phyloP scores from a whole-genome alignment of 2,888 invertebrate genomes.

The Brenthis hecate region DNA sequence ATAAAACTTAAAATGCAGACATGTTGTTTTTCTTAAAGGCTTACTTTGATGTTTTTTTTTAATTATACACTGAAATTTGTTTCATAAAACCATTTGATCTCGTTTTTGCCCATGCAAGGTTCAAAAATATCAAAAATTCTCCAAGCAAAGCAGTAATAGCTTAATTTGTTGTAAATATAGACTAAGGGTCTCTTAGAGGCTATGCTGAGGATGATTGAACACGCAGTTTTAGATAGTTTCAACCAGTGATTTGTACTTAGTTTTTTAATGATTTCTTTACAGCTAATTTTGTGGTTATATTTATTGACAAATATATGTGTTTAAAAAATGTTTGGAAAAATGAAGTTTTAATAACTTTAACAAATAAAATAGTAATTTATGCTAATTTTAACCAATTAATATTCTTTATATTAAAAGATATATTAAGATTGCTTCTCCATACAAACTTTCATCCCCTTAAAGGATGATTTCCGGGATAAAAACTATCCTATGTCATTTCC shows the following conservation, averaged over 20 bases:
- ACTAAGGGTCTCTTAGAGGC: conserved; percentile 74
- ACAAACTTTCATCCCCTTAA: too few relatives aligned
- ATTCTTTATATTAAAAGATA: too few relatives aligned
- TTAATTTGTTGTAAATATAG: conserved; percentile 50
- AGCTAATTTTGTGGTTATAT: too few relatives aligned
- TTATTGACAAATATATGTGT: too few relatives aligned
- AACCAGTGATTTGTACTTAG: conserved; percentile 33
- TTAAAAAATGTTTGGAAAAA: too few relatives aligned
- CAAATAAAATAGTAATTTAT: too few relatives aligned
- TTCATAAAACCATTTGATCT: conserved; percentile 30
- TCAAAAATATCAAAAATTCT: conserved; percentile 27
- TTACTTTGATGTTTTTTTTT: conserved; percentile 3
- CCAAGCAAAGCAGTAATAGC: conserved; percentile 33
- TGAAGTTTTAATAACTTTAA: too few relatives aligned
- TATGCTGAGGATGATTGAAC: conserved; percentile 54
- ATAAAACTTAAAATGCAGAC: neutral
- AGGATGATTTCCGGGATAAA: too few relatives aligned
- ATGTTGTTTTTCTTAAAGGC: neutral
- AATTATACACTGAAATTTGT: neutral
- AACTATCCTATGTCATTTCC: too few relatives aligned
- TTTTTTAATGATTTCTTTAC: neutral
- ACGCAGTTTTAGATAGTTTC: conserved; percentile 66
- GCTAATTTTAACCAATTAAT: too few relatives aligned
- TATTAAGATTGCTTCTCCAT: too few relatives aligned
- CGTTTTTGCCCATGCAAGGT: conserved; percentile 31